A percentile compares a stretch with the other conserved stretches of the same genome.
Conservation (phyloP, 2,113 vertebrate genomes). For the Hydrochoerus hydrochaeris region DNA sequence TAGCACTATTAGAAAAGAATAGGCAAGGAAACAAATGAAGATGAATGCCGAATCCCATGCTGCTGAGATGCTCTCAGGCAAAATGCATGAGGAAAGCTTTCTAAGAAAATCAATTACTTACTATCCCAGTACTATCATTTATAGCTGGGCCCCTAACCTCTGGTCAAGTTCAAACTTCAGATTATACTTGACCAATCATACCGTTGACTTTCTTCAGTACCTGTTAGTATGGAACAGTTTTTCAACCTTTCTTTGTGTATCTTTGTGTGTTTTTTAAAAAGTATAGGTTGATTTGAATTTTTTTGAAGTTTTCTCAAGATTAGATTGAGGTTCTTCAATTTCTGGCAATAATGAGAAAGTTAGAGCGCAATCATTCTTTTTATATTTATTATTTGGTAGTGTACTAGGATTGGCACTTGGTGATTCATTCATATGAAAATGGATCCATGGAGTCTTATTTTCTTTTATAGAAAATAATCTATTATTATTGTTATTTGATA, state of each 20-base stretch:
- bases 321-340: neutral
- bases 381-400: neutral
- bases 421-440: neutral
- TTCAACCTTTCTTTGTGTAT: neutral
- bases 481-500: neutral
- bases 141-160: neutral
- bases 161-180: neutral
- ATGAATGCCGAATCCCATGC: rapidly evolving
- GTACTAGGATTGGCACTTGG: neutral
- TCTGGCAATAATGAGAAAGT: neutral
- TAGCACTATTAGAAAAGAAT: neutral
- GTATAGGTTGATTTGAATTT: no score
- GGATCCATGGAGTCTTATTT: neutral
- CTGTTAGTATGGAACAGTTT: neutral
- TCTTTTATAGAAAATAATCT: neutral
- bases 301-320: neutral
- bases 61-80: neutral
- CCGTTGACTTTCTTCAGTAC: neutral
- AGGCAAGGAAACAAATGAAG: no score
- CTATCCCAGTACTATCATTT: neutral
- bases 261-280: neutral
- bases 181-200: neutral
- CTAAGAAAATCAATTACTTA: neutral
- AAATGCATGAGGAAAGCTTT: neutral
- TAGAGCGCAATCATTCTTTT: rapidly evolving